Evolutionary conservation across 92 coral and sea anemone species (phyloP), one percentile per base, ranked within the genome.

Genomic region (Porites evermanni): DNA sequence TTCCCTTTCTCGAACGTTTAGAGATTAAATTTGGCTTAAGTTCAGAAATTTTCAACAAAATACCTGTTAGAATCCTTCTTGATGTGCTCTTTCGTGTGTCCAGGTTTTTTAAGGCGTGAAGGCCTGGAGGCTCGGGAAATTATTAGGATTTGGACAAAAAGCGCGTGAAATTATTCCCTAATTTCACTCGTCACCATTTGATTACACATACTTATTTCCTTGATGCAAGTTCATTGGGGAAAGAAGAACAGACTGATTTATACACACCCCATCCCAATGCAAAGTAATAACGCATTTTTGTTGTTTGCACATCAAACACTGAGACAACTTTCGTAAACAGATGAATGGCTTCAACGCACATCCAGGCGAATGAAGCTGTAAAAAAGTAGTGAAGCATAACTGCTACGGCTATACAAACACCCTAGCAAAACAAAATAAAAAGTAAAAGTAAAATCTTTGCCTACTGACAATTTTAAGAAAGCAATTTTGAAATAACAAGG

Each of bases 341-440:
- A 47, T 92, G 95, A 24, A 89, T 51, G 32, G 93, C 95, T 53
- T 92, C 95, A 1, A 89, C 75, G 26, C 80, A 77, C 95, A 92
- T 92, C 95, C 95, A 92, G 6, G 85, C 66, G 56, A 92, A 85
- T 7, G 95, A 85, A 20, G 93, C 90, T 32, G 83, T 76, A 52
- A 83, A 92, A 53, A 92, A 81, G 83, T 89, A 92, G 11, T 92
- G 93, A 12, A 92, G 95, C 58, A 78, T 29, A 12, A 92, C 79
- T 14, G 93, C 95, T 16, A 86, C 84, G 12, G 86, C 82, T 38
- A 67, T 73, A 26, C 95, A 92, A 65, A 82, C 69, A 13, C 70
- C 80, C 95, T 92, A 78, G 3, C 19, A 70, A 61, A 68, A 51
- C 21, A 64, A 26, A 20, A 47, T 18, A n/a, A 73, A n/a, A 52